These are phyloP conservation scores for Calyptomena viridis DNA, from an alignment of 2,113 vertebrate genomes.

Conservation along the genomic window DNA sequence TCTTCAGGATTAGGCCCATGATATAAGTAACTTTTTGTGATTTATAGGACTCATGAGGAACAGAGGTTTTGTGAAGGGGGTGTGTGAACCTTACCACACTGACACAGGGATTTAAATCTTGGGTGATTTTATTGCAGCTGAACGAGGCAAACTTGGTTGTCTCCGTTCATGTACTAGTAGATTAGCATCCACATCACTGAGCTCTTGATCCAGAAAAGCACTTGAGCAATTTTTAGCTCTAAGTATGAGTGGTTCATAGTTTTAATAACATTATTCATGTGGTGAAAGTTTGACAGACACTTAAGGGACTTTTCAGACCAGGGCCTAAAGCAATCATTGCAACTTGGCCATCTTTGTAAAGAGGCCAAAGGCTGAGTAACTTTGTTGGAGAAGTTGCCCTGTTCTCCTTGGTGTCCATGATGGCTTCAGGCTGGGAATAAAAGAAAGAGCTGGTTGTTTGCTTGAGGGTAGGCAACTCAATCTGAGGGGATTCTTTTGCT, in stretches of 20 bases:
- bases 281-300: not conserved
- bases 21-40: not conserved
- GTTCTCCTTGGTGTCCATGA: not conserved
- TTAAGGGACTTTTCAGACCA: not conserved
- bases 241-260: not conserved
- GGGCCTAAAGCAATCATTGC: not conserved
- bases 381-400: not conserved
- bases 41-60: not conserved
- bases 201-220: not conserved
- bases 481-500: not conserved
- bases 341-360: not conserved
- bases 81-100: not conserved
- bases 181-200: not conserved
- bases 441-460: not conserved
- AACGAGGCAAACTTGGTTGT: not conserved
- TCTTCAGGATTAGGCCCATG: not conserved
- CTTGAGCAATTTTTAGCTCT: not conserved
- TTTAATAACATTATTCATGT: not conserved
- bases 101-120: not conserved
- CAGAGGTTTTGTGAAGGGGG: accelerated
- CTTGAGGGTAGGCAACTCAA: not conserved
- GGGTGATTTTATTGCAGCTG: not conserved
- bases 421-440: not conserved
- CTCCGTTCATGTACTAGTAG: not conserved
- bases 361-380: not conserved